Percentiles rank a stretch among this genome's conserved stretches.
Conservation (phyloP, 37 sponge, comb jelly and placozoan genomes). For the Diacarnus erythraeanus region DNA sequence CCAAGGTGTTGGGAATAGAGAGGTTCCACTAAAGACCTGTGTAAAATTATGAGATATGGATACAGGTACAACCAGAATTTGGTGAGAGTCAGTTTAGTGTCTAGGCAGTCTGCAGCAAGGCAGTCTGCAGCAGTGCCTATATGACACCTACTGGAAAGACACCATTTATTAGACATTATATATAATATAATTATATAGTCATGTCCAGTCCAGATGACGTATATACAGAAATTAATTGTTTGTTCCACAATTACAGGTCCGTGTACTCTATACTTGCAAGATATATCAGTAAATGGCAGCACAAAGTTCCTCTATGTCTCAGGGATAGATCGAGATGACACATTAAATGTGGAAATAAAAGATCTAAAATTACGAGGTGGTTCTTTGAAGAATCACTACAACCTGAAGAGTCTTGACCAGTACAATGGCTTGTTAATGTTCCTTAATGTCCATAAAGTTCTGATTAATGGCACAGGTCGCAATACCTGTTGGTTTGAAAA, state of each 20-base stretch:
- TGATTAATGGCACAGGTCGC: not conserved
- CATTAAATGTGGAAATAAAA: not conserved
- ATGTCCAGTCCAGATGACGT: no score
- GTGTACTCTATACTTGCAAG: not conserved
- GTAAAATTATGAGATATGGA: no score
- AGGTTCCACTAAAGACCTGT: no score
- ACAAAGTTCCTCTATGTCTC: constrained; percentile 11
- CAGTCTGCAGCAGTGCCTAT: no score
- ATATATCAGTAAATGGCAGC: not conserved
- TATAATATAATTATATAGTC: not conserved
- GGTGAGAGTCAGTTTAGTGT: no score
- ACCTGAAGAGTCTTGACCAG: not conserved
- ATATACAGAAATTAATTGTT: no score
- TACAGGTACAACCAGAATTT: no score
- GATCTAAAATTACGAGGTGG: not conserved
- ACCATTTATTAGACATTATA: not conserved
- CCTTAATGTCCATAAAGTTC: not conserved
- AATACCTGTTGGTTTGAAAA: not conserved
- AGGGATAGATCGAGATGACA: not conserved
- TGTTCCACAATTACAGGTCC: no score
- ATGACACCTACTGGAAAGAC: no score
- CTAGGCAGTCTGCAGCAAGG: no score
- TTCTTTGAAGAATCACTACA: not conserved
- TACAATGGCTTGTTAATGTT: not conserved
- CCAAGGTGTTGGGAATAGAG: no score